Evolutionary conservation across 2,113 vertebrate species (phyloP).

Genomic region (Gnathonemus echidnorhynchus): DNA sequence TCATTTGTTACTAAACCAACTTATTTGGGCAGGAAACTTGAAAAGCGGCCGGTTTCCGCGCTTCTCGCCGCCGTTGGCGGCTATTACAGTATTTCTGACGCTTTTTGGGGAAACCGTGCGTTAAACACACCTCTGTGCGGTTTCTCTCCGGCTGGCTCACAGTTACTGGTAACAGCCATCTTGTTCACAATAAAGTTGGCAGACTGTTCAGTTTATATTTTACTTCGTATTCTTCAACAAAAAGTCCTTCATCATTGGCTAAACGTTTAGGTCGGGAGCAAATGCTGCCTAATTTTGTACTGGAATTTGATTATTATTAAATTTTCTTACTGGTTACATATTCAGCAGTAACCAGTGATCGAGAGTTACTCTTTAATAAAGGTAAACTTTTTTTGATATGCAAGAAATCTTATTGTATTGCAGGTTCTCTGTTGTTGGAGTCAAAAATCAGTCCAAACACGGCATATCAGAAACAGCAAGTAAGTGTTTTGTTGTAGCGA

Average conservation of each 20-base stretch:
- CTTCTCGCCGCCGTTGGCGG: background rate
- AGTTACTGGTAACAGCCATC: conserved; percentile 2
- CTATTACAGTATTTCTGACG: background rate
- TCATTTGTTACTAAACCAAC: background rate
- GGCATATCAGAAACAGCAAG: conserved; percentile 99
- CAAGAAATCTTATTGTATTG: conserved; percentile 36
- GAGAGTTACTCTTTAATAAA: background rate
- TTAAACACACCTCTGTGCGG: background rate
- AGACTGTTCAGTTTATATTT: background rate
- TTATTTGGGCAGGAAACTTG: background rate
- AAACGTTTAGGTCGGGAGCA: background rate
- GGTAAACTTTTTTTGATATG: background rate
- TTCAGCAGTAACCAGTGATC: background rate
- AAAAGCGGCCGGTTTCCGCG: background rate
- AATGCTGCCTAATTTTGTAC: background rate
- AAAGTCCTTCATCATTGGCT: background rate
- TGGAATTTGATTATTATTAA: background rate
- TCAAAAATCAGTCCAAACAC: conserved; percentile 98
- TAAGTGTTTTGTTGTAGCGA: conserved; percentile 49
- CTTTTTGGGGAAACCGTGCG: background rate
- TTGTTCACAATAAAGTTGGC: conserved; percentile 11
- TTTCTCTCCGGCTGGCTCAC: background rate
- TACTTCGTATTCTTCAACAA: background rate
- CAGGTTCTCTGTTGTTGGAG: conserved; percentile 91
- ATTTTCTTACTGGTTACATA: background rate